Evolutionary conservation across 2,797 vertebrate species (phyloP).

Genomic region (Trachops cirrhosus): DNA sequence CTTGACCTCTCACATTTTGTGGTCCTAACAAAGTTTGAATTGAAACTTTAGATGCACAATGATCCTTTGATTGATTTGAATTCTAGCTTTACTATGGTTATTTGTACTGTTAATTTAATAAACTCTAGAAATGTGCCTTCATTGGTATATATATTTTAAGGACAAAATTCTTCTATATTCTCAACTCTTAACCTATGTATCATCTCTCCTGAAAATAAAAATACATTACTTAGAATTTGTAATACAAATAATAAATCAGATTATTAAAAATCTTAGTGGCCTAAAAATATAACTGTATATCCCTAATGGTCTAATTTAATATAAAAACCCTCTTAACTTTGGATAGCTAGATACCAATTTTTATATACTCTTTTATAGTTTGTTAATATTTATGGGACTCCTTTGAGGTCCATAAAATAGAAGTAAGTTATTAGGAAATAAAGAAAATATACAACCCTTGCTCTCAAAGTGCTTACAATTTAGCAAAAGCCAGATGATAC

Average conservation of each 20-base stretch:
- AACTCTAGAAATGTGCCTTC: not conserved
- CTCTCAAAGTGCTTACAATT: conserved; percentile 18
- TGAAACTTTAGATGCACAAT: not conserved
- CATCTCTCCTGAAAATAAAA: conserved; percentile 2
- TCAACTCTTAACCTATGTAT: not conserved
- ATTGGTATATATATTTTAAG: not conserved
- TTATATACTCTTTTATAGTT: not conserved
- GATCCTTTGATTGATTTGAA: conserved; percentile 59
- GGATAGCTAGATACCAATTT: not conserved
- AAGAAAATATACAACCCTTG: not conserved
- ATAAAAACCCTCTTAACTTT: not conserved
- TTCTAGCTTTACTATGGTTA: not conserved
- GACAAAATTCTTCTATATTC: not conserved
- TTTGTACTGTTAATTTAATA: conserved; percentile 28
- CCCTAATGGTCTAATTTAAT: not conserved
- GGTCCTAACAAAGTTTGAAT: conserved; percentile 63
- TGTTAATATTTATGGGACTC: not conserved
- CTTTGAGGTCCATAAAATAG: not conserved
- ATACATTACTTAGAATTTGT: conserved; percentile 14
- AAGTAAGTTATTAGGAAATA: conserved; percentile 15
- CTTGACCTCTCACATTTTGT: conserved; percentile 67
- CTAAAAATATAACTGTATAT: not conserved
- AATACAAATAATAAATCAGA: not conserved
- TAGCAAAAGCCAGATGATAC: conserved; percentile 1
- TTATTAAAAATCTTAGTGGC: not conserved